Evolutionary conservation across 2,797 vertebrate genomes (phyloP).

Genomic region (Anguilla marmorata): DNA sequence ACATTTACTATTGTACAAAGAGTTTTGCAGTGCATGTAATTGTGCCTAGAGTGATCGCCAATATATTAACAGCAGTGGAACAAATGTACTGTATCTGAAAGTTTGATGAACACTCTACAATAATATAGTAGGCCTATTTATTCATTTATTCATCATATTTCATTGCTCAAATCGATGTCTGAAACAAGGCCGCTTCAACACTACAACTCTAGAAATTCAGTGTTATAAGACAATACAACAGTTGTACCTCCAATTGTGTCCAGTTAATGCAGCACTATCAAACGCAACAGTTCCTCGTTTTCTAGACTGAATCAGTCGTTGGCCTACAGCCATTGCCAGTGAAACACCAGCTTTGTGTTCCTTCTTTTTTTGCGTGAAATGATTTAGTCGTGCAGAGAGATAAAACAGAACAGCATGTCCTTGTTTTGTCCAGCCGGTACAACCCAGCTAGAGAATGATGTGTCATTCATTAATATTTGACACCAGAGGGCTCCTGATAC

Average conservation of each 20-base stretch:
- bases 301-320: background rate
- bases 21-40: background rate
- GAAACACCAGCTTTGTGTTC: background rate
- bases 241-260: background rate
- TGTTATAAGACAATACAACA: background rate
- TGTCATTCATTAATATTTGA: constrained; percentile 31
- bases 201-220: background rate
- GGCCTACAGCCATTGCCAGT: too few relatives aligned
- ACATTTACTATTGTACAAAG: background rate
- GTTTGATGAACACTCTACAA: too few relatives aligned
- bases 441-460: background rate
- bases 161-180: too few relatives aligned
- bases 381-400: background rate
- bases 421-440: background rate
- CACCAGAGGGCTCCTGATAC: constrained; percentile 16
- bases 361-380: background rate
- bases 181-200: too few relatives aligned
- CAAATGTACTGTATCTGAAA: too few relatives aligned
- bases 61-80: too few relatives aligned
- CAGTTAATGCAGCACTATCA: background rate
- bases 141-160: too few relatives aligned
- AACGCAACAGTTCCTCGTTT: background rate
- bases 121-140: too few relatives aligned
- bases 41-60: too few relatives aligned
- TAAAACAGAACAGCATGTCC: background rate